phyloP scores from a whole-genome alignment of 2,797 vertebrate genomes.

The Lutjanus campechanus region DNA sequence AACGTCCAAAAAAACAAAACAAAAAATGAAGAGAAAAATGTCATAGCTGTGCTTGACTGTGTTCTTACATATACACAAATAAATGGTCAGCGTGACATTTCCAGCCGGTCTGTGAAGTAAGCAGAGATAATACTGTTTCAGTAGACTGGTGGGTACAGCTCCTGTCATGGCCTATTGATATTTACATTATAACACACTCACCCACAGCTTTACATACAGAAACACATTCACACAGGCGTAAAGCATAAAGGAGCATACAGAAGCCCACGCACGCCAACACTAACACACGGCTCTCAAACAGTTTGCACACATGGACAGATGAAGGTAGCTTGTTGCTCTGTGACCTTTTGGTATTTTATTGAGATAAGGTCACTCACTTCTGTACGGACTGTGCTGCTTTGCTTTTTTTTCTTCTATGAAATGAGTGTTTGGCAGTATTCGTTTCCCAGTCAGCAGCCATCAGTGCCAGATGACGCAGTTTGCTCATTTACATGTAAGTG shows the following conservation, averaged over 20 bases:
- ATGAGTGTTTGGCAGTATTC: constrained; percentile 15
- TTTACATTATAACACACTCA: constrained; percentile 28
- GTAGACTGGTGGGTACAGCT: background rate
- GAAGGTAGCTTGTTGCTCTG: constrained; percentile 24
- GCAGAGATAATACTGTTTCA: constrained; percentile 24
- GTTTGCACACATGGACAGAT: background rate
- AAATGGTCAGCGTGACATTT: constrained; percentile 46
- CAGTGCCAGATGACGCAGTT: constrained; percentile 31
- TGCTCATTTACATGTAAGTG: constrained; percentile 54
- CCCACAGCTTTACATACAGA: constrained; percentile 19
- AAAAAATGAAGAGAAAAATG: background rate
- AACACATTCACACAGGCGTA: background rate
- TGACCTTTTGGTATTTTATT: constrained; percentile 67
- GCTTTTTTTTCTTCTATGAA: background rate
- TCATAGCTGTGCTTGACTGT: background rate
- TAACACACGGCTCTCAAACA: constrained; percentile 1
- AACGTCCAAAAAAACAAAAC: background rate
- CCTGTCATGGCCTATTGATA: constrained; percentile 29
- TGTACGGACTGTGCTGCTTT: constrained; percentile 17
- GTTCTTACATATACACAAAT: background rate
- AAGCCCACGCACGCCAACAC: background rate
- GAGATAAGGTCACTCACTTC: constrained; percentile 27
- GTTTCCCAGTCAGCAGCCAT: constrained; percentile 12
- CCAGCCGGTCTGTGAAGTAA: constrained; percentile 20
- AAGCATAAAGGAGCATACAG: constrained; percentile 16